Base-by-base conservation (phyloP, 1,140 invertebrate genomes). In the Drosophila parvula region DNA sequence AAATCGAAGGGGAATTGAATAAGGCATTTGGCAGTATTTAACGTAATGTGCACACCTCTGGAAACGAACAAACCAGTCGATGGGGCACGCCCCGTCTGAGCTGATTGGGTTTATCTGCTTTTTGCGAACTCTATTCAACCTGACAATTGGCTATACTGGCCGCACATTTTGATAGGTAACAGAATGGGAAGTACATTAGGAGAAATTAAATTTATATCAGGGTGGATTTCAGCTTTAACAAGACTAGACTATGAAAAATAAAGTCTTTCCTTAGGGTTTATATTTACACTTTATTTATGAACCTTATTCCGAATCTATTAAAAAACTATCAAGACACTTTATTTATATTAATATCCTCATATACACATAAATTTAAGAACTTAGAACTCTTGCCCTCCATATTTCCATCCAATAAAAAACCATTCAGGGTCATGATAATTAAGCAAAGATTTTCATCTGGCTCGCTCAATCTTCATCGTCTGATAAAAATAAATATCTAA, bases 1-100 rank as follows among this genome's bases (percentile, higher is more conserved):
- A 59, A 78, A 67, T 64, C 34, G 45, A 57, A 63, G 12, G 41
- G 48, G 16, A 76, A 59, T 48, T 36, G 38, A 38, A 44, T 48
- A 38, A 48, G 59, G 16, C 64, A 68, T 47, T 64, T 68, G 58
- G 36, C 36, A 11, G 9, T 59, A 8, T 67, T 55, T 55, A 67
- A 14, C 47, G 47, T 22, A 55, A 69, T 38, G 62, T 53, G 65
- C 62, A 38, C 51, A 48, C 43, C 68, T 71, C 16, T 34, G 44
- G 10, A 30, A 47, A 64, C 11, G 34, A 18, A 45, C 61, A 40
- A 40, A 18, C 28, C 27, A 22, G 36, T 40, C 38, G 28, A 64
- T 64, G 61, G n/a, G 62, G 61, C 61, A 67, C 65, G 65, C 61
- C 65, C 65, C 61, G n/a, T 43, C 30, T 40, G 44, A 18, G n/a